A percentile compares a stretch with the other conserved stretches of the same genome.
phyloP scores from a whole-genome alignment of 2,888 invertebrate genomes.

The Temnothorax rugatulus region DNA sequence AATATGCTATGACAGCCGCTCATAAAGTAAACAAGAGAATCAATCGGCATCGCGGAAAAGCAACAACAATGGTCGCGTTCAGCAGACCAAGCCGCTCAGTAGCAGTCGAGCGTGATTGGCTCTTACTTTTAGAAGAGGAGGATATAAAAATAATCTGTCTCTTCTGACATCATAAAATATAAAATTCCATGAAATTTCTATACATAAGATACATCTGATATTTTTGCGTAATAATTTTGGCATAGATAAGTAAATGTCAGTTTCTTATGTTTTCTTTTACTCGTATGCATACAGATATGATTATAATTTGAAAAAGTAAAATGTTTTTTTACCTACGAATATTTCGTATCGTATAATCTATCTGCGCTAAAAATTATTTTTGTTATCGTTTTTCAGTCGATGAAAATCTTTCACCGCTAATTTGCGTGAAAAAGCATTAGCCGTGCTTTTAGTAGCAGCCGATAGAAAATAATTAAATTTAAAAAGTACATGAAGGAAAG shows the following conservation, averaged over 20 bases:
- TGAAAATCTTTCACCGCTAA: background rate
- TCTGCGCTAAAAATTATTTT: background rate
- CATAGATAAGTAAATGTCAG: background rate
- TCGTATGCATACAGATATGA: background rate
- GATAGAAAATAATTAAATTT: slow-evolving; percentile 37
- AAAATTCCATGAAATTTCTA: background rate
- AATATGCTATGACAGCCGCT: no score
- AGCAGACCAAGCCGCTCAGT: no score
- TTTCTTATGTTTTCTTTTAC: background rate
- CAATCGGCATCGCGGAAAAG: no score
- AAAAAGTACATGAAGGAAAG: slow-evolving; percentile 6
- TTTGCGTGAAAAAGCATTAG: slow-evolving; percentile 20
- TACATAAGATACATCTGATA: no score
- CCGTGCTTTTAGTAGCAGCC: slow-evolving; percentile 10
- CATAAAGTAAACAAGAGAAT: no score
- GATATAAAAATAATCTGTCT: background rate
- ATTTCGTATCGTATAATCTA: background rate
- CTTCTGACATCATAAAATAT: background rate
- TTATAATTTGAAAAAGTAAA: background rate
- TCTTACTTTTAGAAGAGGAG: no score
- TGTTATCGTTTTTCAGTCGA: background rate
- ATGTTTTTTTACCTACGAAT: background rate
- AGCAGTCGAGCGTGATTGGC: no score
- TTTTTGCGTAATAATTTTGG: background rate
- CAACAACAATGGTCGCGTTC: no score